A percentile compares a stretch with the other conserved stretches of the same genome.
phyloP scores from a whole-genome alignment of 2,888 invertebrate species.

The Nezara viridula region DNA sequence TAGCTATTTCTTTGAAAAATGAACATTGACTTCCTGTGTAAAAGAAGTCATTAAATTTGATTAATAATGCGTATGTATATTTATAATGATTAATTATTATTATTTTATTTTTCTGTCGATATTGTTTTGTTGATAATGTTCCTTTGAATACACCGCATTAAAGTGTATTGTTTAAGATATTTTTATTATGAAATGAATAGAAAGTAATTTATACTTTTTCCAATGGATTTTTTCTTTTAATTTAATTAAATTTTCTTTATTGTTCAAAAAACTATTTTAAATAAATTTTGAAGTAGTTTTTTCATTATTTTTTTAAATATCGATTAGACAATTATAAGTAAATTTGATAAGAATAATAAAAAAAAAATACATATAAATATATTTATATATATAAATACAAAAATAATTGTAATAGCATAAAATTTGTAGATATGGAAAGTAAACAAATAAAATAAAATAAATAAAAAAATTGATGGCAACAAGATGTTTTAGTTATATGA shows the following conservation, averaged over 20 bases:
- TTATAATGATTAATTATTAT: constrained; percentile 12
- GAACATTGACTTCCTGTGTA: neutral
- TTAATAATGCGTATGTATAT: neutral
- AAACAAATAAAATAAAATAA: neutral
- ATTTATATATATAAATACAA: neutral
- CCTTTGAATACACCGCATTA: neutral
- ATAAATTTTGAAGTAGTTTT: neutral
- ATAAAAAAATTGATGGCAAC: neutral
- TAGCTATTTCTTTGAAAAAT: neutral
- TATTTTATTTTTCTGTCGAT: constrained; percentile 22
- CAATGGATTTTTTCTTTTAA: neutral
- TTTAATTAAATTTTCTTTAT: neutral
- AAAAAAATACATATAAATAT: neutral
- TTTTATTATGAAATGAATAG: constrained; percentile 13
- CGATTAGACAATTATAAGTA: neutral
- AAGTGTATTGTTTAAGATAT: constrained; percentile 19
- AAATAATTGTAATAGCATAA: neutral
- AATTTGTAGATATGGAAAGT: constrained; percentile 13
- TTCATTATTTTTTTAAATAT: neutral
- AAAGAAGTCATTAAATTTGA: constrained; percentile 26
- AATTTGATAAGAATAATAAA: constrained; percentile 15
- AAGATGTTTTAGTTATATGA: constrained; percentile 15
- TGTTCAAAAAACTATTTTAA: neutral
- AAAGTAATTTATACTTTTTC: constrained; percentile 43
- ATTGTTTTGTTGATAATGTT: neutral